phyloP scores from a whole-genome alignment of 2,113 vertebrate species.

The Papio anubis region DNA sequence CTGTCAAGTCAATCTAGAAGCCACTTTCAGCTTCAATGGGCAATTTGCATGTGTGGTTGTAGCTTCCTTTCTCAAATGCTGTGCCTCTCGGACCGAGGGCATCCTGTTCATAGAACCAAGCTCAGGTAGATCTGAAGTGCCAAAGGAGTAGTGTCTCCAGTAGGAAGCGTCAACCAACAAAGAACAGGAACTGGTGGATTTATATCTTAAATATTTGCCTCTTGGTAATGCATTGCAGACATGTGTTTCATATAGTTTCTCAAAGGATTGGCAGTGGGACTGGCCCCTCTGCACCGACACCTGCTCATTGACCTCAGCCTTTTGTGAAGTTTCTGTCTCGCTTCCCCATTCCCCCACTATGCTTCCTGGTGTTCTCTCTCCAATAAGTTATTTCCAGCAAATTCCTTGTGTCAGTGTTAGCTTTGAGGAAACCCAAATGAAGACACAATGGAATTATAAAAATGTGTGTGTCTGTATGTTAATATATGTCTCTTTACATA shows the following conservation, averaged over 20 bases:
- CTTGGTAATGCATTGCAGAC: not conserved
- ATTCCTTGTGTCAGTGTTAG: not conserved
- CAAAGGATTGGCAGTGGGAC: rapidly evolving
- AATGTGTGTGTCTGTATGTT: too few relatives aligned
- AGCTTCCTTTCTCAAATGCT: not conserved
- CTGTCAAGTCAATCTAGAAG: not conserved
- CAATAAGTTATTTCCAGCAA: not conserved
- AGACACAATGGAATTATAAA: not conserved
- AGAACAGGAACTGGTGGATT: not conserved
- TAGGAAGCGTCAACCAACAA: not conserved
- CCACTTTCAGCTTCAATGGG: not conserved
- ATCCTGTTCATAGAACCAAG: not conserved
- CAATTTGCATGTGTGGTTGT: not conserved
- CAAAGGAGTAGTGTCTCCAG: not conserved
- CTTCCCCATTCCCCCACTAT: not conserved
- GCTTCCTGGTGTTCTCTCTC: not conserved
- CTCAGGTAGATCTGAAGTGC: not conserved
- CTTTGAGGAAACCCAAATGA: not conserved
- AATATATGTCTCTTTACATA: not conserved
- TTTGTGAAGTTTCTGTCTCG: too few relatives aligned
- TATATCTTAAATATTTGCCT: not conserved
- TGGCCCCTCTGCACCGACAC: too few relatives aligned
- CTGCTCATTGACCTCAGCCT: not conserved
- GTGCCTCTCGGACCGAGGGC: not conserved
- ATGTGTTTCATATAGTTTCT: not conserved